A percentile compares a stretch with the other conserved stretches of the same genome.
These are phyloP conservation scores for Megastigmus dorsalis DNA, from an alignment of 2,888 invertebrate genomes.

Conservation along the genomic window DNA sequence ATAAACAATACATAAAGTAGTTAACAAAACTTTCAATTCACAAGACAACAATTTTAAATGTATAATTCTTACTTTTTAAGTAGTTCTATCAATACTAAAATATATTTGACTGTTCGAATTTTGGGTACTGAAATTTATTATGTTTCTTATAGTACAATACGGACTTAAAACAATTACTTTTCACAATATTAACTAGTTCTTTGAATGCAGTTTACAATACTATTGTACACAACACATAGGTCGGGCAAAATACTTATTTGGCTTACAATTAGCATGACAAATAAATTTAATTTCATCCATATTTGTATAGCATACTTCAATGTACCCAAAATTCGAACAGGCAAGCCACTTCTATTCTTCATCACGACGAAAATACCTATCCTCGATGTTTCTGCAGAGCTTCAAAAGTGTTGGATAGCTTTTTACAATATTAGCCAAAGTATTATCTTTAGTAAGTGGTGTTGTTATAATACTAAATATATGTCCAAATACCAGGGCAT, in stretches of 20 bases:
- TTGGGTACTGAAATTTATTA: conserved; percentile 50
- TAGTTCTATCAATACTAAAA: conserved; percentile 49
- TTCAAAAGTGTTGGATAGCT: conserved; percentile 86
- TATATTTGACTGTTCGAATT: conserved; percentile 52
- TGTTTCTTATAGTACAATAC: background rate
- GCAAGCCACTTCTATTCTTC: conserved; percentile 66
- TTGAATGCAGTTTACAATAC: too few relatives aligned
- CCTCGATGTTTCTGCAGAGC: conserved; percentile 89
- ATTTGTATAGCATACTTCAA: conserved; percentile 64
- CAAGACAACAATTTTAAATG: conserved; percentile 49
- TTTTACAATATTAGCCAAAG: conserved; percentile 87
- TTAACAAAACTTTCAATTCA: conserved; percentile 50
- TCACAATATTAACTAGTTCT: conserved; percentile 3
- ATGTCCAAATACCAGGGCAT: conserved; percentile 97
- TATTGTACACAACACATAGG: conserved; percentile 62
- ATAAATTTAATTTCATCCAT: conserved; percentile 62
- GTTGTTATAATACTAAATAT: conserved; percentile 96
- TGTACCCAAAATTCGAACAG: conserved; percentile 67
- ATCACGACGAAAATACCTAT: conserved; percentile 81
- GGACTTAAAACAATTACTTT: background rate
- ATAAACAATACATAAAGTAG: conserved; percentile 57
- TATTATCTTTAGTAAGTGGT: conserved; percentile 84
- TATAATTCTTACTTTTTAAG: conserved; percentile 37
- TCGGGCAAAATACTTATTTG: conserved; percentile 50
- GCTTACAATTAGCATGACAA: conserved; percentile 61